Conservation (phyloP, 2,888 invertebrate genomes). For the Nesidiocoris tenuis region DNA sequence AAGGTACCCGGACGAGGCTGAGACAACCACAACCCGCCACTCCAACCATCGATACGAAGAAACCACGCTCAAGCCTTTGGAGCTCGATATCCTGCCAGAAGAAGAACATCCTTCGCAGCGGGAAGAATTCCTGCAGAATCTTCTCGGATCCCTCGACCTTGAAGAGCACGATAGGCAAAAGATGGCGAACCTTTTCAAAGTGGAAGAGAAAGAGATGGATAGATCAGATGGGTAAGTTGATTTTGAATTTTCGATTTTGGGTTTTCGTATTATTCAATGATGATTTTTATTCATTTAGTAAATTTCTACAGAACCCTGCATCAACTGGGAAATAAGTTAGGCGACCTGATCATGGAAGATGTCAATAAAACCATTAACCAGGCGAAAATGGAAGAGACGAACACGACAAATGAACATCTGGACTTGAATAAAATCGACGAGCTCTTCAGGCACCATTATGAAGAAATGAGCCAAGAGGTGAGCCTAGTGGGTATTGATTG, state of each 20-base stretch:
- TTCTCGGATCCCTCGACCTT: constrained; percentile 47
- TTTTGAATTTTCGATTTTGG: neutral
- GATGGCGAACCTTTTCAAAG: constrained; percentile 42
- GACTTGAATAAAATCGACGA: constrained; percentile 24
- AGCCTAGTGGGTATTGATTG: too few relatives aligned
- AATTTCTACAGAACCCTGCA: constrained; percentile 4
- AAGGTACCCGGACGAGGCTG: constrained; percentile 22
- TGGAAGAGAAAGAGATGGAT: constrained; percentile 44
- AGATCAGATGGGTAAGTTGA: constrained; percentile 17
- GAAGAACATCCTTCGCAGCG: constrained; percentile 18
- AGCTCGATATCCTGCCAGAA: neutral
- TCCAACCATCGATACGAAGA: constrained; percentile 39
- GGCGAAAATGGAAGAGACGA: constrained; percentile 10
- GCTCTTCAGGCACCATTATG: constrained; percentile 23
- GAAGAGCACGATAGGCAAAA: constrained; percentile 43
- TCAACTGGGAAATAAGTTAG: constrained; percentile 29
- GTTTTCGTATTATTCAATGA: neutral
- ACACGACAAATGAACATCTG: neutral
- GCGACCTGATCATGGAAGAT: constrained; percentile 39
- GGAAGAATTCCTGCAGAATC: constrained; percentile 46
- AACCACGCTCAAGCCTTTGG: neutral
- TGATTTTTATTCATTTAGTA: neutral
- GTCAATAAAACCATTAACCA: constrained; percentile 39
- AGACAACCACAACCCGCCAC: constrained; percentile 7
- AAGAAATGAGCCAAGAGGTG: constrained; percentile 42